Base-by-base conservation (phyloP, 2,797 vertebrate species). In the Paguma larvata region DNA sequence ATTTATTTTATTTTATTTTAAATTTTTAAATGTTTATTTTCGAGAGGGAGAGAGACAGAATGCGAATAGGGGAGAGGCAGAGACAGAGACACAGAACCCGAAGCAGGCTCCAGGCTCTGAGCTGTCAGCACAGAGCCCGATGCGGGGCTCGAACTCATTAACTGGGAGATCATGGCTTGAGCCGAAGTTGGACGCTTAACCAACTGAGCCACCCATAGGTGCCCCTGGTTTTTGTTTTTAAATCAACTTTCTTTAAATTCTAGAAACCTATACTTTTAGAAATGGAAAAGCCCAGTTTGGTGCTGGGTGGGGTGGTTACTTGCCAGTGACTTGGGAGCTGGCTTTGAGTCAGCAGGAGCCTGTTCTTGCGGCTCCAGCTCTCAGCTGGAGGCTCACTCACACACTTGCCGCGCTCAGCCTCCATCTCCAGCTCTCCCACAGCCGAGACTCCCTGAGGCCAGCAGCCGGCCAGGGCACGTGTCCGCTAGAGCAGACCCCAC, bases 381-480 rank as follows among this genome's bases (percentile, higher is more conserved):
- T 16, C 27, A 27, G 18, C 30, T 21, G 46, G 75, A 51, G 75
- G 16, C 75, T 51, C 75, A 13, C 75, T n/a, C 18, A 32, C 16
- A 32, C 5, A 15, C 48, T 32, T n/a, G 18, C 9, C 30, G 11
- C 19, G 4, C 15, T 25, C 34, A 15, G 25, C 25, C 16, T 75
- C 51, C 1, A 73, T 32, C 41, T 16, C 34, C 72, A 5, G 14
- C 32, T 87, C 51, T 72, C 11, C 7, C 9, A 25, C 2, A 65
- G 48, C 56, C 48, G 15, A 25, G 34, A 25, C 32, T 30, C 38
- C 25, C 7, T 0, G 21, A 63, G 78, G 25, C 34, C 15, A 48
- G 59, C 56, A 32, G 5, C 82, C 1, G 48, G 14, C 32, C 5
- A 0, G 38, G 80, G 67, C 48, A 1, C 1, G 0, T 13, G 0